Percentiles rank a stretch among this genome's conserved stretches.
Conservation (phyloP, 2,888 invertebrate genomes). For the Anagyrus pseudococci region DNA sequence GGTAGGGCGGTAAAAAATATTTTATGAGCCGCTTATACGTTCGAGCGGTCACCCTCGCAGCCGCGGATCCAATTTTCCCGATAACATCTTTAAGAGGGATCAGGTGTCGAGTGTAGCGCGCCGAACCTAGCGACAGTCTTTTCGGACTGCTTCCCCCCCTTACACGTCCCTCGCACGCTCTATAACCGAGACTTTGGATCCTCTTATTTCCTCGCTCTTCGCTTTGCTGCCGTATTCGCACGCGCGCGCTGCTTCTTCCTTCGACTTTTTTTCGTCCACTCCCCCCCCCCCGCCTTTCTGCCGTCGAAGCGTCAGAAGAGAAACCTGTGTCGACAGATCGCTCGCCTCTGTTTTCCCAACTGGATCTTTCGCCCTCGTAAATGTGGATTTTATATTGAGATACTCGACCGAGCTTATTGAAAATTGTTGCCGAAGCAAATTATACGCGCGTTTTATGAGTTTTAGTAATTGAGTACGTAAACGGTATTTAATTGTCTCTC, state of each 20-base stretch:
- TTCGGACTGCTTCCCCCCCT: background rate
- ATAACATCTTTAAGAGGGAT: slow-evolving; percentile 60
- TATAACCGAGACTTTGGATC: background rate
- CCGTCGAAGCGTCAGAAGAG: too few relatives aligned
- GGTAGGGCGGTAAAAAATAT: slow-evolving; percentile 58
- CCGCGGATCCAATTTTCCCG: slow-evolving; percentile 60
- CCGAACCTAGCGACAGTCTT: slow-evolving; percentile 5
- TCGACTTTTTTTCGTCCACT: background rate
- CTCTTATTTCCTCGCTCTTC: background rate
- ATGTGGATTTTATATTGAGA: slow-evolving; percentile 6
- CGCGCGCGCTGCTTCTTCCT: background rate
- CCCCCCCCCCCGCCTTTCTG: too few relatives aligned
- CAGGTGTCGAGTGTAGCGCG: slow-evolving; percentile 50
- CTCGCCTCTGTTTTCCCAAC: slow-evolving; percentile 30
- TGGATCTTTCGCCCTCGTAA: slow-evolving; percentile 19
- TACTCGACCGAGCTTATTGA: slow-evolving; percentile 21
- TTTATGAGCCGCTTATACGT: slow-evolving; percentile 63
- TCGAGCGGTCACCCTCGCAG: slow-evolving; percentile 58
- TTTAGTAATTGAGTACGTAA: too few relatives aligned
- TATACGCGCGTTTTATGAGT: too few relatives aligned
- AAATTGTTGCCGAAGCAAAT: slow-evolving; percentile 22
- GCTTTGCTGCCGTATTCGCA: slow-evolving; percentile 1
- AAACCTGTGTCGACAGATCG: slow-evolving; percentile 33
- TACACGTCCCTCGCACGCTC: background rate
- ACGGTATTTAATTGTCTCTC: too few relatives aligned